A percentile compares a stretch with the other conserved stretches of the same genome.
These are phyloP conservation scores for Alca torda DNA, from an alignment of 2,797 vertebrate genomes.

Conservation along the genomic window DNA sequence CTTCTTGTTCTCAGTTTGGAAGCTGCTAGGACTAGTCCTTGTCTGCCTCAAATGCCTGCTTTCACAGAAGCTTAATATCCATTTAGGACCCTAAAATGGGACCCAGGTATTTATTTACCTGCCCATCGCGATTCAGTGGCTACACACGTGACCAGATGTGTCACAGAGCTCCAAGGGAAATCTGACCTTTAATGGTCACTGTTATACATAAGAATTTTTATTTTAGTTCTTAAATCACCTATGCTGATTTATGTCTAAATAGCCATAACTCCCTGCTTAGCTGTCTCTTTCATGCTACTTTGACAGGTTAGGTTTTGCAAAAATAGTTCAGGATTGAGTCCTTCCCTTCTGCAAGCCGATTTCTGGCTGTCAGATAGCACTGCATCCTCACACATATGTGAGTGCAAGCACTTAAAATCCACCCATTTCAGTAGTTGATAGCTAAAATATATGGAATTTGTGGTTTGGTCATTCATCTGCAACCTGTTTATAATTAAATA, in stretches of 20 bases:
- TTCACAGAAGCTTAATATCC: background rate
- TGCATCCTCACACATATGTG: background rate
- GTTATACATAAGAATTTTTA: background rate
- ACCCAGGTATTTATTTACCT: background rate
- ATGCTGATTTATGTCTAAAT: conserved; percentile 43
- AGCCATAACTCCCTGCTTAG: conserved; percentile 5
- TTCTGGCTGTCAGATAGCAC: background rate
- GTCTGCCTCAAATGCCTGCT: background rate
- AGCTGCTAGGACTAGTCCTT: background rate
- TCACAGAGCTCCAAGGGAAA: background rate
- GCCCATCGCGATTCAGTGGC: accelerated
- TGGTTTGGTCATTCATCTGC: background rate
- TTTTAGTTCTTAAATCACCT: conserved; percentile 32
- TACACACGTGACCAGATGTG: background rate
- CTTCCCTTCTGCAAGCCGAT: background rate
- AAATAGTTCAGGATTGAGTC: conserved; percentile 13
- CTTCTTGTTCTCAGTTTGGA: background rate
- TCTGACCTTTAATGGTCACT: background rate
- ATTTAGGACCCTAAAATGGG: background rate
- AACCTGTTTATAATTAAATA: background rate
- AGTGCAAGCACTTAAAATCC: background rate
- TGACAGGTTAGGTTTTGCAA: background rate
- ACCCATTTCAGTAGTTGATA: background rate
- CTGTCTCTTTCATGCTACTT: conserved; percentile 5
- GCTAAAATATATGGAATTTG: background rate